These are phyloP conservation scores for Nomada goodeniana DNA, from an alignment of 2,888 invertebrate species.

Conservation along the genomic window DNA sequence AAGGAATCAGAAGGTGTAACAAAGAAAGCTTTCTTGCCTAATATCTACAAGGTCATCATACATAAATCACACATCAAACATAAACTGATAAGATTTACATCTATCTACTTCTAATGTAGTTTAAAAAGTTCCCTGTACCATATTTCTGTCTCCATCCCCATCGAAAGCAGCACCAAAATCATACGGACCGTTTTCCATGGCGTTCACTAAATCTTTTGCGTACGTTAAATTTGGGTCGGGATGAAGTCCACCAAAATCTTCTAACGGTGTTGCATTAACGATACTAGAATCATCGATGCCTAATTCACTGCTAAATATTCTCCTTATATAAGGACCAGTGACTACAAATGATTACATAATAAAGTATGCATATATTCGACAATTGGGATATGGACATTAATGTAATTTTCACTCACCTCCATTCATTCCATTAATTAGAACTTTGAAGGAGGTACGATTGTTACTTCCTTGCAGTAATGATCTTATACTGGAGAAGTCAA, in stretches of 20 bases:
- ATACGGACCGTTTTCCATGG: slow-evolving; percentile 86
- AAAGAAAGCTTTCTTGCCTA: slow-evolving; percentile 97
- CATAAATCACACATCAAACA: slow-evolving; percentile 3
- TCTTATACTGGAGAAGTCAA: slow-evolving; percentile 94
- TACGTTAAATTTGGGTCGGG: slow-evolving; percentile 99
- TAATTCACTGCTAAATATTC: slow-evolving; percentile 94
- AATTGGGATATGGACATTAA: slow-evolving; percentile 19
- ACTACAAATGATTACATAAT: slow-evolving; percentile 87
- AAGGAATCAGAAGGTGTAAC: slow-evolving; percentile 98
- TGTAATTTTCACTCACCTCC: slow-evolving; percentile 88
- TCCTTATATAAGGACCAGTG: slow-evolving; percentile 97
- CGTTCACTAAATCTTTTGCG: slow-evolving; percentile 90
- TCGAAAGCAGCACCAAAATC: slow-evolving; percentile 98
- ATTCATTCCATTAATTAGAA: slow-evolving; percentile 97
- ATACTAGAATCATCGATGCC: slow-evolving; percentile 90
- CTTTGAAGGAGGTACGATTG: slow-evolving; percentile 90
- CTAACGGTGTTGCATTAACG: slow-evolving; percentile 92
- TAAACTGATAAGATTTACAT: not conserved
- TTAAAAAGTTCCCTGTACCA: slow-evolving; percentile 72
- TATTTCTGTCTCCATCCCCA: slow-evolving; percentile 92
- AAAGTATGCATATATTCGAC: not conserved
- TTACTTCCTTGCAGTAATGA: slow-evolving; percentile 89
- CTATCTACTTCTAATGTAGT: not conserved
- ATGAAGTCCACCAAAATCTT: slow-evolving; percentile 98
- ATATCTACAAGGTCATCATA: slow-evolving; percentile 88